Conservation (phyloP, 2,113 vertebrate species). For the Actenoides lindsayi region DNA sequence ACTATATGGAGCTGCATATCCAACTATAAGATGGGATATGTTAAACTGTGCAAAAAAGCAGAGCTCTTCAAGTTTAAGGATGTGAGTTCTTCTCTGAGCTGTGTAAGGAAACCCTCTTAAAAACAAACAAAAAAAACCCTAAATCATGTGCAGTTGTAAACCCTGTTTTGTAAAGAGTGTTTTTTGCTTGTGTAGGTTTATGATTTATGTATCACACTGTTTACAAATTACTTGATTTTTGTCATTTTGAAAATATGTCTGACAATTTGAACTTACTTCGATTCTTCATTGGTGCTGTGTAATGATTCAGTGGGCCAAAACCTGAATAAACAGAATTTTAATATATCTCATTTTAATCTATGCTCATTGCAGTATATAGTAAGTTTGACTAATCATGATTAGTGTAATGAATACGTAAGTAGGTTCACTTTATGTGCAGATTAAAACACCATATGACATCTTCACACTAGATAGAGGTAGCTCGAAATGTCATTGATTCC, state of each 20-base stretch:
- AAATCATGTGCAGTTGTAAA: neutral
- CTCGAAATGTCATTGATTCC: neutral
- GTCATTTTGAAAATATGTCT: neutral
- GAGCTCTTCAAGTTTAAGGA: neutral
- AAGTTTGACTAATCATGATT: neutral
- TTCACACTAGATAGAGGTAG: neutral
- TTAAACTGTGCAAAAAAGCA: neutral
- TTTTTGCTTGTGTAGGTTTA: neutral
- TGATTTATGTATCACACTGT: neutral
- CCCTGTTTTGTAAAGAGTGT: neutral
- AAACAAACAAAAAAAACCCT: neutral
- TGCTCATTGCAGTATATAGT: neutral
- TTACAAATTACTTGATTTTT: neutral
- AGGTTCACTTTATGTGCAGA: neutral
- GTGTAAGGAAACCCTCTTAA: neutral
- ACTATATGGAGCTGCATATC: neutral
- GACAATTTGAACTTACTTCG: neutral
- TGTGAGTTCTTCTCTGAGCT: neutral
- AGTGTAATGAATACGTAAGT: neutral
- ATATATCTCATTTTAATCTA: neutral
- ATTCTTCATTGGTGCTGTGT: neutral
- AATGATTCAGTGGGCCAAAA: neutral
- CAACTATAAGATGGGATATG: neutral
- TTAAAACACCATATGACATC: neutral
- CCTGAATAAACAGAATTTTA: neutral